Evolutionary conservation across 2,113 vertebrate species (phyloP).

Genomic region (Eolophus roseicapilla): DNA sequence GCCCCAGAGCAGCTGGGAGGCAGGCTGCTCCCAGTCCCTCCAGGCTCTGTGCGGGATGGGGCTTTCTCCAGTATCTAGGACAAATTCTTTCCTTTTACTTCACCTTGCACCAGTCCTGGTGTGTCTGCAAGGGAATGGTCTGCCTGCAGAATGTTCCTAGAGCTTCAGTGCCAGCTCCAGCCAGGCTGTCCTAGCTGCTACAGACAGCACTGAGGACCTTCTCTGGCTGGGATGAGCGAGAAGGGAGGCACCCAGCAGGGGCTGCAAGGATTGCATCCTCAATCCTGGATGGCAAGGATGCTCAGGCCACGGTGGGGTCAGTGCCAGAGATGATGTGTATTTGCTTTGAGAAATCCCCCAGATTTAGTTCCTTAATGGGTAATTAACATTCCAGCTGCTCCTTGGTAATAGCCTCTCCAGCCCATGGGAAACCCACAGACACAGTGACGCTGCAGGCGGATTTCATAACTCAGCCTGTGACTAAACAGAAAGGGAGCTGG

Average conservation of each 20-base stretch:
- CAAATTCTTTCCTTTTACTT: background rate
- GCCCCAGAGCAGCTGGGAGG: background rate
- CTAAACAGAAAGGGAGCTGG: background rate
- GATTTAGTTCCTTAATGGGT: slow-evolving; percentile 49
- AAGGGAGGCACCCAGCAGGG: background rate
- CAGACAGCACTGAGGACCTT: background rate
- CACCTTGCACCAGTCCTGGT: background rate
- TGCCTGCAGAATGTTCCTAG: background rate
- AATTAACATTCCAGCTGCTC: slow-evolving; percentile 47
- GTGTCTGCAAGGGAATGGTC: background rate
- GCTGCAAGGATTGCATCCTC: background rate
- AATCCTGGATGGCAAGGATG: background rate
- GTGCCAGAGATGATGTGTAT: slow-evolving; percentile 12
- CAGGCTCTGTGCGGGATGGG: background rate
- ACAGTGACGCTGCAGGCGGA: background rate
- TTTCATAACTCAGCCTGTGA: slow-evolving; percentile 14
- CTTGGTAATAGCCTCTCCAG: slow-evolving; percentile 3
- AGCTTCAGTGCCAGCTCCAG: background rate
- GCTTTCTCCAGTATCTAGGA: background rate
- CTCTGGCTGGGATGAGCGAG: background rate
- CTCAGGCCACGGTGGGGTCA: background rate
- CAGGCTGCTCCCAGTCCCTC: background rate
- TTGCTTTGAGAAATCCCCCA: slow-evolving; percentile 56
- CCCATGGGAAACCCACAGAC: slow-evolving; percentile 41
- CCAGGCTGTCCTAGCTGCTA: background rate